Percentiles rank a stretch among this genome's conserved stretches.
Conservation (phyloP, 2,797 vertebrate species). For the Arctocebus calabarensis region DNA sequence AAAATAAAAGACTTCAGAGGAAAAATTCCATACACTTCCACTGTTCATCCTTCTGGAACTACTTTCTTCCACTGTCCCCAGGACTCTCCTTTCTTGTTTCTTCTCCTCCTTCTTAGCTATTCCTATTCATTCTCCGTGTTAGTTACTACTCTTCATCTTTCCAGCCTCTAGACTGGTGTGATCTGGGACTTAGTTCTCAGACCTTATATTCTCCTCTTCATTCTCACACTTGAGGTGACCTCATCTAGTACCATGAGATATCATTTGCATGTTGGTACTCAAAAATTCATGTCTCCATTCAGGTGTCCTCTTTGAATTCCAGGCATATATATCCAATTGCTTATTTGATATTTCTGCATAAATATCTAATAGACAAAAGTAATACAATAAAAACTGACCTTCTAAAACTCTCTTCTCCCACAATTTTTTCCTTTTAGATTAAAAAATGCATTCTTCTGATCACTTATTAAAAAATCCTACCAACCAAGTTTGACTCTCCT, state of each 20-base stretch:
- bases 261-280: not conserved
- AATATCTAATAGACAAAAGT: not conserved
- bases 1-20: slow-evolving; percentile 1
- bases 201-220: not conserved
- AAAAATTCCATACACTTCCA: not conserved
- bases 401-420: not conserved
- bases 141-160: not conserved
- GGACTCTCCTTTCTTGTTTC: not conserved
- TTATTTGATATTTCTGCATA: not conserved
- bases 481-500: not conserved
- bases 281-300: not conserved
- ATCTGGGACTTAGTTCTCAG: not conserved
- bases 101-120: not conserved
- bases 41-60: not conserved
- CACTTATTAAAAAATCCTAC: slow-evolving; percentile 10
- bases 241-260: not conserved
- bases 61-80: not conserved
- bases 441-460: not conserved
- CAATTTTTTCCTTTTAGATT: not conserved
- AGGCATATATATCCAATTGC: not conserved
- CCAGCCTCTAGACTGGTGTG: not conserved
- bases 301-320: not conserved
- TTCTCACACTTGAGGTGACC: not conserved
- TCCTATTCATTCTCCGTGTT: not conserved
- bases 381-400: not conserved